These are phyloP conservation scores for Atta texana DNA, from an alignment of 1,140 invertebrate genomes.

Conservation along the genomic window DNA sequence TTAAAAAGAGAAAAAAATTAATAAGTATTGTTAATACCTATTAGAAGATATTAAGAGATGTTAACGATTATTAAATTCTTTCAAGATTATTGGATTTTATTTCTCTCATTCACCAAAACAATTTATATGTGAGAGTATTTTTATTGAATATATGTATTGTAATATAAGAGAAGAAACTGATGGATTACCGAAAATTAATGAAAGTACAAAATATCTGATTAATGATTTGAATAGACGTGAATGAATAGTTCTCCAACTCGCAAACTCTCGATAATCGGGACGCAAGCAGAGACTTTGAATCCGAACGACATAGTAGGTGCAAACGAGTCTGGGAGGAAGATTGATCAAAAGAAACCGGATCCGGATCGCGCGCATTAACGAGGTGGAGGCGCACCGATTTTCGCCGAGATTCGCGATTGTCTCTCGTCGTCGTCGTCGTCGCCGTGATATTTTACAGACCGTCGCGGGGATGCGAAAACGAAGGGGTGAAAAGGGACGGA, in stretches of 20 bases:
- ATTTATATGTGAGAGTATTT: conserved; percentile 18
- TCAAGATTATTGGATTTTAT: not conserved
- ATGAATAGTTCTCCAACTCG: not conserved
- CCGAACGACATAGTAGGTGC: conserved; percentile 49
- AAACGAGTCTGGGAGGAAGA: conserved; percentile 34
- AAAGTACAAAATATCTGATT: conserved; percentile 42
- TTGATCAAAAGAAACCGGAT: conserved; percentile 76
- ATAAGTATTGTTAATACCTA: not conserved
- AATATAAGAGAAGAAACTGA: not conserved
- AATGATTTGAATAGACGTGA: conserved; percentile 46
- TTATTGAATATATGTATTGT: not conserved
- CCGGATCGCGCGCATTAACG: conserved; percentile 71
- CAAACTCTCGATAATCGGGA: conserved; percentile 70
- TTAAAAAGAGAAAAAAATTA: not conserved
- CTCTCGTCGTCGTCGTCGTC: conserved; percentile 25
- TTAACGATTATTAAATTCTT: not conserved
- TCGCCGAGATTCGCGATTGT: conserved; percentile 66
- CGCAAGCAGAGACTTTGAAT: conserved; percentile 62
- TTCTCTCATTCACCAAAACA: not conserved
- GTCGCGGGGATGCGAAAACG: conserved; percentile 17
- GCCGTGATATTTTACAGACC: conserved; percentile 53
- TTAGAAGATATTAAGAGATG: conserved; percentile 1
- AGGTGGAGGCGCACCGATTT: conserved; percentile 52
- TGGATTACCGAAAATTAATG: conserved; percentile 30
- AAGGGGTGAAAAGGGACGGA: not conserved